phyloP scores from a whole-genome alignment of 2,888 invertebrate species.

The Lasioglossum figueresi region DNA sequence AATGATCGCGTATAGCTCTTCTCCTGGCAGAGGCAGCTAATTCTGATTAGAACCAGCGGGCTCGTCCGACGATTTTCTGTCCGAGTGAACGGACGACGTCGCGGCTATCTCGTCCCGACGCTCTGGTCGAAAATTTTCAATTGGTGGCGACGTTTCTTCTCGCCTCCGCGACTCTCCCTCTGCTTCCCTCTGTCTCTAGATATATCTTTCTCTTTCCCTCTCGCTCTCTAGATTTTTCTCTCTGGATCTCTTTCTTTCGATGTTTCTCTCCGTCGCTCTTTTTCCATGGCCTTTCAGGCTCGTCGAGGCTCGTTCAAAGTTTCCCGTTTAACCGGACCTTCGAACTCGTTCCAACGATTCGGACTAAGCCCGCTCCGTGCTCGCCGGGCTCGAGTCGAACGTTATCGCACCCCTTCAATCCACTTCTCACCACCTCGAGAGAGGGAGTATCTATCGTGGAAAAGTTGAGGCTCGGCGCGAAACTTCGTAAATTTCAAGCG shows the following conservation, averaged over 20 bases:
- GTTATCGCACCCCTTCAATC: slow-evolving; percentile 47
- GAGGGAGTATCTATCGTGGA: slow-evolving; percentile 49
- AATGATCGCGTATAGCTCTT: no score
- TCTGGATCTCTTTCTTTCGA: neutral
- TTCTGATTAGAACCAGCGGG: no score
- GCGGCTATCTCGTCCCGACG: slow-evolving; percentile 23
- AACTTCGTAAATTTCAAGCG: slow-evolving; percentile 70
- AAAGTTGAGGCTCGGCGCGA: slow-evolving; percentile 54
- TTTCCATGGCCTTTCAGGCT: slow-evolving; percentile 6
- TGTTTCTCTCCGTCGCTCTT: neutral
- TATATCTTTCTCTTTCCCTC: neutral
- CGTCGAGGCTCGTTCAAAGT: slow-evolving; percentile 20
- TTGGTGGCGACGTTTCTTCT: slow-evolving; percentile 7
- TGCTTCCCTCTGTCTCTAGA: neutral
- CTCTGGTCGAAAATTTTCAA: slow-evolving; percentile 14
- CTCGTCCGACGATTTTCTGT: slow-evolving; percentile 43
- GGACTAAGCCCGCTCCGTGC: slow-evolving; percentile 13
- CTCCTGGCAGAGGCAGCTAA: no score
- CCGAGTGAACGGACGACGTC: slow-evolving; percentile 31
- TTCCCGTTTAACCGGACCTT: slow-evolving; percentile 6
- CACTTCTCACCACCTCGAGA: slow-evolving; percentile 26
- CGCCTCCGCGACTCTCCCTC: neutral
- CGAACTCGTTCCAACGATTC: slow-evolving; percentile 36
- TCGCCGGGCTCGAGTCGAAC: slow-evolving; percentile 21
- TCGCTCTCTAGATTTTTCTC: neutral